Percentiles rank a stretch among this genome's conserved stretches.
These are phyloP conservation scores for Limnothrissa miodon DNA, from an alignment of 2,113 vertebrate genomes.

Conservation along the genomic window DNA sequence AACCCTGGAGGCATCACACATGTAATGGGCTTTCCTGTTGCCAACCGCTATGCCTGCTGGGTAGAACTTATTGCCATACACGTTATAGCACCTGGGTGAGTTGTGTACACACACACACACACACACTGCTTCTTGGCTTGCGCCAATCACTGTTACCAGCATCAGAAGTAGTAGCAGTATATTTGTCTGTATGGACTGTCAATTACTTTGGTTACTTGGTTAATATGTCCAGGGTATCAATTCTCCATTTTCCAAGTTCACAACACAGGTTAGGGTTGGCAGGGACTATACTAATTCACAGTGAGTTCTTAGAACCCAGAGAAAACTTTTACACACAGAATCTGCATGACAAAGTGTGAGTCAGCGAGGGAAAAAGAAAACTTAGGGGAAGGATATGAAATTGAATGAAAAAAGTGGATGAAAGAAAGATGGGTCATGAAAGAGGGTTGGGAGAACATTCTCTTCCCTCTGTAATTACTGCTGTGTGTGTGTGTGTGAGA, in stretches of 20 bases:
- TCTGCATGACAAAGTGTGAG: too few relatives aligned
- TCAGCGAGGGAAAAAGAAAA: not conserved
- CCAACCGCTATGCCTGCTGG: slow-evolving; percentile 87
- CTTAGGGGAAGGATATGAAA: not conserved
- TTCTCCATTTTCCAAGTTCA: too few relatives aligned
- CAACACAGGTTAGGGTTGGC: too few relatives aligned
- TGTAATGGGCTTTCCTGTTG: slow-evolving; percentile 78
- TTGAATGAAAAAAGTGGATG: not conserved
- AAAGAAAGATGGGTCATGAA: not conserved
- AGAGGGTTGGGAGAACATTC: not conserved
- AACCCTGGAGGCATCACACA: slow-evolving; percentile 77
- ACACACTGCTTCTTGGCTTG: too few relatives aligned
- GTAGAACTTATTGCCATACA: slow-evolving; percentile 89
- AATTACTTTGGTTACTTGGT: too few relatives aligned
- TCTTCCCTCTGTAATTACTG: slow-evolving; percentile 23
- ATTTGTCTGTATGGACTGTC: too few relatives aligned
- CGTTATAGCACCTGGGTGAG: slow-evolving; percentile 83
- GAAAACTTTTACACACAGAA: too few relatives aligned
- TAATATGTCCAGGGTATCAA: too few relatives aligned
- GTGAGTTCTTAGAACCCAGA: too few relatives aligned
- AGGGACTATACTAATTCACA: too few relatives aligned
- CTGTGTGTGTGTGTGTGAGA: not conserved
- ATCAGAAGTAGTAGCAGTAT: too few relatives aligned
- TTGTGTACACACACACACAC: slow-evolving; percentile 34
- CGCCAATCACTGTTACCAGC: too few relatives aligned